phyloP scores from a whole-genome alignment of 2,797 vertebrate species.

The Clarias platycephalus region DNA sequence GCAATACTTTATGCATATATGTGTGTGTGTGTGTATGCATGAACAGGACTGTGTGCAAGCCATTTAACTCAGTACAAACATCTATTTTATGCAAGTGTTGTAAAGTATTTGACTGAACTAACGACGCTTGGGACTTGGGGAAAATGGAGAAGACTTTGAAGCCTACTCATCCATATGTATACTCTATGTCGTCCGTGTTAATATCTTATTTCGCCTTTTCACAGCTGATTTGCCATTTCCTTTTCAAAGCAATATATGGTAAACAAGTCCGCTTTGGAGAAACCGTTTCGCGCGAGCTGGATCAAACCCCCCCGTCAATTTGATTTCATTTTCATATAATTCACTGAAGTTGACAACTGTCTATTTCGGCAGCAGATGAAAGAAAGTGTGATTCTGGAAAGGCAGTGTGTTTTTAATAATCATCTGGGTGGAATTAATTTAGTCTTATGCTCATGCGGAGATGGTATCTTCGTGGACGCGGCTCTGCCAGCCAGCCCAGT shows the following conservation, averaged over 20 bases:
- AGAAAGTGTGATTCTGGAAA: slow-evolving; percentile 60
- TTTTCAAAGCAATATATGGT: slow-evolving; percentile 51
- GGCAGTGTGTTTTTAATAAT: slow-evolving; percentile 68
- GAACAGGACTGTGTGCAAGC: slow-evolving; percentile 20
- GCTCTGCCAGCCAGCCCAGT: slow-evolving; percentile 36
- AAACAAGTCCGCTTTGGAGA: slow-evolving; percentile 55
- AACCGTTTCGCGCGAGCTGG: slow-evolving; percentile 41
- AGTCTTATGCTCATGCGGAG: slow-evolving; percentile 59
- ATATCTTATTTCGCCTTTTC: slow-evolving; percentile 57
- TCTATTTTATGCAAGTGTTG: slow-evolving; percentile 45
- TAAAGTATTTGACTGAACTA: slow-evolving; percentile 53
- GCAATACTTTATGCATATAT: slow-evolving; percentile 30
- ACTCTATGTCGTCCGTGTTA: slow-evolving; percentile 47
- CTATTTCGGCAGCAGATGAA: slow-evolving; percentile 58
- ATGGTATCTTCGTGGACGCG: slow-evolving; percentile 59
- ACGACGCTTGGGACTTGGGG: slow-evolving; percentile 50
- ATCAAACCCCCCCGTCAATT: slow-evolving; percentile 60
- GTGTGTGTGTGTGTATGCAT: slow-evolving; percentile 4
- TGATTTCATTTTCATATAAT: slow-evolving; percentile 62
- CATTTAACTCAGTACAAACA: slow-evolving; percentile 40
- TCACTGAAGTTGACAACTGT: slow-evolving; percentile 60
- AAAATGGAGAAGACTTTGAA: slow-evolving; percentile 49
- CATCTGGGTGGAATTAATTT: slow-evolving; percentile 63
- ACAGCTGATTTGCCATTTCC: slow-evolving; percentile 52
- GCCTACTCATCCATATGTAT: slow-evolving; percentile 56